Evolutionary conservation across 2,113 vertebrate genomes (phyloP).

Genomic region (Planiliza haematocheilus): DNA sequence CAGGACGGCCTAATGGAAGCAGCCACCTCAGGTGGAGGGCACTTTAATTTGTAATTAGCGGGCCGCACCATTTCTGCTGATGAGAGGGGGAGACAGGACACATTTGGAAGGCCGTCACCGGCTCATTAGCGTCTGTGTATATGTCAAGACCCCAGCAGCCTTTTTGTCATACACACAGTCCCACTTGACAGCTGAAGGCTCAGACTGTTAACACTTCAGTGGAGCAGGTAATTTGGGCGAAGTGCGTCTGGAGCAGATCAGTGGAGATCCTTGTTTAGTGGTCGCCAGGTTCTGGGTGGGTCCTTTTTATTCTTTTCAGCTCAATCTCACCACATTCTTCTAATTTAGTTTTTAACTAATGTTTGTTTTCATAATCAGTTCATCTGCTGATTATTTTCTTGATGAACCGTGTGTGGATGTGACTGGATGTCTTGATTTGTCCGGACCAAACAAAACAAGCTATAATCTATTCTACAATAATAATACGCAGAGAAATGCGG

Average conservation of each 20-base stretch:
- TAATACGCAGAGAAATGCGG: not conserved
- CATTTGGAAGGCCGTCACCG: slow-evolving; percentile 31
- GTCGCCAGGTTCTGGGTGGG: slow-evolving; percentile 16
- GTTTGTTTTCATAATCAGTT: not conserved
- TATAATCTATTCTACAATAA: not conserved
- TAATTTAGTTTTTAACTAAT: no score
- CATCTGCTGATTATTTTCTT: not conserved
- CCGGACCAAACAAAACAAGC: not conserved
- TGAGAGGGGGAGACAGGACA: not conserved
- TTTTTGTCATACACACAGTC: slow-evolving; percentile 43
- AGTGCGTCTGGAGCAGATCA: slow-evolving; percentile 51
- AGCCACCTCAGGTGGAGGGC: slow-evolving; percentile 56
- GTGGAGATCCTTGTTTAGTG: slow-evolving; percentile 17
- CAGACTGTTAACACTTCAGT: slow-evolving; percentile 59
- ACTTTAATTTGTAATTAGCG: slow-evolving; percentile 73
- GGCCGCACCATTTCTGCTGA: slow-evolving; percentile 58
- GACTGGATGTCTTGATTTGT: not conserved
- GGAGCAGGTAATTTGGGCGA: slow-evolving; percentile 71
- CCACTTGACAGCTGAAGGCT: slow-evolving; percentile 53
- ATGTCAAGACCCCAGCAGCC: slow-evolving; percentile 54
- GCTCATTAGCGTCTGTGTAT: slow-evolving; percentile 51
- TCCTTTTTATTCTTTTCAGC: no score
- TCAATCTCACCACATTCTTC: no score
- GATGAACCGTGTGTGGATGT: not conserved
- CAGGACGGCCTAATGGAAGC: slow-evolving; percentile 56